Evolutionary conservation across 2,888 invertebrate species (phyloP).

Genomic region (Pheosia tremula): DNA sequence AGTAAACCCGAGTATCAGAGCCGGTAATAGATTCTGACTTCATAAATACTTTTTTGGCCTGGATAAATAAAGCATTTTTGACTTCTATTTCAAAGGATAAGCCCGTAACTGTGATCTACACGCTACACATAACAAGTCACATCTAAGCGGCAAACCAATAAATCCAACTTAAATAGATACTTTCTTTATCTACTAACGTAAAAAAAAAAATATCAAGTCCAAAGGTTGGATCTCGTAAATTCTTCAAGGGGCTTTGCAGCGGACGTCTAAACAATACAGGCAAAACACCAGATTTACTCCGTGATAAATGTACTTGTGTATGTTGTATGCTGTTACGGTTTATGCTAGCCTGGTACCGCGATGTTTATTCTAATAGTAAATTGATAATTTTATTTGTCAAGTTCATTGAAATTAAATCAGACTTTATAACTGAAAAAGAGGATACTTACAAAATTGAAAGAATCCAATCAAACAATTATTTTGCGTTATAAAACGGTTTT

Average conservation of each 20-base stretch:
- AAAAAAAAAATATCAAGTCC: constrained; percentile 36
- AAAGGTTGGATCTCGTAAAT: constrained; percentile 55
- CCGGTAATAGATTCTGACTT: no score
- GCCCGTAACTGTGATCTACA: background rate
- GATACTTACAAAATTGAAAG: no score
- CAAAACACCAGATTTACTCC: constrained; percentile 11
- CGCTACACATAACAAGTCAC: constrained; percentile 2
- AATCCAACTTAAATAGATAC: constrained; percentile 16
- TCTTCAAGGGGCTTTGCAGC: constrained; percentile 48
- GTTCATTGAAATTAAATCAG: no score
- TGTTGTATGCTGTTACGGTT: constrained; percentile 3
- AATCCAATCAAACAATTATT: no score
- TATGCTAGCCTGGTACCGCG: background rate
- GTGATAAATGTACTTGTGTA: constrained; percentile 16
- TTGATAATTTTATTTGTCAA: no score
- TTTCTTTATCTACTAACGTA: constrained; percentile 30
- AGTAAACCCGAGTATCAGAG: no score
- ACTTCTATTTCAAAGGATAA: background rate
- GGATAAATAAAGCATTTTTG: no score
- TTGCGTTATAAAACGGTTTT: no score
- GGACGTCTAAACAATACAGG: constrained; percentile 26
- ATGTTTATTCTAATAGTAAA: background rate
- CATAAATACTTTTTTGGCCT: no score
- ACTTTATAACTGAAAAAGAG: no score
- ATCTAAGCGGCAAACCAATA: constrained; percentile 14